Evolutionary conservation across 2,113 vertebrate species (phyloP).

Genomic region (Paratilapia polleni): DNA sequence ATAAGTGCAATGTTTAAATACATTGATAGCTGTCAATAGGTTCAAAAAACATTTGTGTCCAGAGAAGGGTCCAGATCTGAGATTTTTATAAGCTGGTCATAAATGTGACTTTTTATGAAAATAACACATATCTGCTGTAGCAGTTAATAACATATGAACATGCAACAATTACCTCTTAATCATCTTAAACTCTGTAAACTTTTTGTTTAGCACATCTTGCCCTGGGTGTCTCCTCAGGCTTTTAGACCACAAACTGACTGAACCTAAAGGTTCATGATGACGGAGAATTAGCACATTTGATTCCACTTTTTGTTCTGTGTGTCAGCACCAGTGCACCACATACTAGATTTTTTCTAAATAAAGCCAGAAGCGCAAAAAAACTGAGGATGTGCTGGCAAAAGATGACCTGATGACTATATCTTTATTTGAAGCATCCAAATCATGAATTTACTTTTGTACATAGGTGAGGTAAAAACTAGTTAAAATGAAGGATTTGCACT

Average conservation of each 20-base stretch:
- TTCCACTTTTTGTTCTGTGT: not conserved
- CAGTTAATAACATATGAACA: constrained; percentile 3
- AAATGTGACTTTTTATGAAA: not conserved
- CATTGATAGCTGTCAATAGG: too few relatives aligned
- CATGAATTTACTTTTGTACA: not conserved
- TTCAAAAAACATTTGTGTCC: not conserved
- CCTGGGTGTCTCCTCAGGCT: constrained; percentile 4
- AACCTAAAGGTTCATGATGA: not conserved
- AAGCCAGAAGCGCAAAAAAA: not conserved
- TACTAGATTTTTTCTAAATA: not conserved
- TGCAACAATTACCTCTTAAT: not conserved
- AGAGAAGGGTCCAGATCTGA: not conserved
- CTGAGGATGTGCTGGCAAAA: constrained; percentile 11
- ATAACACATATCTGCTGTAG: not conserved
- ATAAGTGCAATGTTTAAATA: not conserved
- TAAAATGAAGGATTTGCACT: not conserved
- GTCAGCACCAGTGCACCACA: not conserved
- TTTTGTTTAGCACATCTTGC: constrained; percentile 19
- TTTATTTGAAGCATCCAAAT: not conserved
- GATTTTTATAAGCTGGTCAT: not conserved
- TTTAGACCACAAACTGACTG: not conserved
- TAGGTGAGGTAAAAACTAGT: not conserved
- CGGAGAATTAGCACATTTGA: not conserved
- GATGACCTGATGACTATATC: not conserved
- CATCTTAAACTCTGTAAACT: not conserved